Conservation (phyloP, 2,797 vertebrate species). For the Pseudocheirus occidentalis region DNA sequence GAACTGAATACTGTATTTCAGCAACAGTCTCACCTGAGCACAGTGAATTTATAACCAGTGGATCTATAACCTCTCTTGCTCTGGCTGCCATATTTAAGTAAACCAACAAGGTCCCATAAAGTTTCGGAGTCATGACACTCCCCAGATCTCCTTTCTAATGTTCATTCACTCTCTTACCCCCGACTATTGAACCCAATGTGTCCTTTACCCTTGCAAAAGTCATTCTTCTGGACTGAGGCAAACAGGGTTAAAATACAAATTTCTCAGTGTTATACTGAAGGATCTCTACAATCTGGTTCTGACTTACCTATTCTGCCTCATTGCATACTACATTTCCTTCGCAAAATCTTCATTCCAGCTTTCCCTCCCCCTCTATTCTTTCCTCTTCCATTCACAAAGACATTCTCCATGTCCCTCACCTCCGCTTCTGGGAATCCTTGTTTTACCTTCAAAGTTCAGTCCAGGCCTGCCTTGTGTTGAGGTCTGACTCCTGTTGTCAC, state of each 20-base stretch:
- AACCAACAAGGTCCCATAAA: neutral
- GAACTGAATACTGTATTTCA: neutral
- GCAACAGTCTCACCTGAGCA: neutral
- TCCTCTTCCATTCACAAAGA: neutral
- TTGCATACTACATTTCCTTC: neutral
- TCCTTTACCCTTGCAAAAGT: neutral
- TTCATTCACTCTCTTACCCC: neutral
- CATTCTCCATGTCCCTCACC: neutral
- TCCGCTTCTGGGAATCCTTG: neutral
- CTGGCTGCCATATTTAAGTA: neutral
- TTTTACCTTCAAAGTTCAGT: neutral
- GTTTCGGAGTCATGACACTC: neutral
- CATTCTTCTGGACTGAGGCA: neutral
- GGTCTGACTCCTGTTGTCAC: neutral
- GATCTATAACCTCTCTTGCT: neutral
- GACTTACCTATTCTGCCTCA: neutral
- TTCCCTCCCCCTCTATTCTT: neutral
- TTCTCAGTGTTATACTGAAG: neutral
- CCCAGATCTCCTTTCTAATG: neutral
- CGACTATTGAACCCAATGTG: neutral
- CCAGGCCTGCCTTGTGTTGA: neutral
- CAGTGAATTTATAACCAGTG: neutral
- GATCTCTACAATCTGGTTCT: neutral
- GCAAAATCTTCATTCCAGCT: neutral
- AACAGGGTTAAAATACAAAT: neutral